Evolutionary conservation across 1,140 invertebrate genomes (phyloP).

Genomic region (Cydia pomonella): DNA sequence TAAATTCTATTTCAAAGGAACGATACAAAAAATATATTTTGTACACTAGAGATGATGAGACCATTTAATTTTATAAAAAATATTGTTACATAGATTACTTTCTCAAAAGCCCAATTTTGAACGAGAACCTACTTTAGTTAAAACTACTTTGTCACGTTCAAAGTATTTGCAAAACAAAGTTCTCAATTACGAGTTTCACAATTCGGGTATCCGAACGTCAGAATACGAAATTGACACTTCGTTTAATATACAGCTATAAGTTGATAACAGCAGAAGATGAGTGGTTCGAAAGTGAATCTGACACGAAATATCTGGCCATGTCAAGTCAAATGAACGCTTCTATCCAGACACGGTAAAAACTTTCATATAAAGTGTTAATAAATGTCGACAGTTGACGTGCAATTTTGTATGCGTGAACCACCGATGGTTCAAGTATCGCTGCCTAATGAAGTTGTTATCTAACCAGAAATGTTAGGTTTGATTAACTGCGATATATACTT

Average conservation of each 20-base stretch:
- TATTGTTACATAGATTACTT: too few relatives aligned
- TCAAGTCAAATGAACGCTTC: slow-evolving; percentile 14
- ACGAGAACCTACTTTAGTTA: background rate
- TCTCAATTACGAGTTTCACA: background rate
- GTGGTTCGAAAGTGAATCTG: slow-evolving; percentile 22
- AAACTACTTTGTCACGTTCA: background rate
- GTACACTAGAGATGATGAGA: too few relatives aligned
- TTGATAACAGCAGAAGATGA: slow-evolving; percentile 20
- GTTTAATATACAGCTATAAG: background rate
- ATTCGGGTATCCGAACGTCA: background rate
- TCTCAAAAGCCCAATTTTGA: too few relatives aligned
- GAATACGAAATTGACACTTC: background rate
- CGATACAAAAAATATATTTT: too few relatives aligned
- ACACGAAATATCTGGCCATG: slow-evolving; percentile 20
- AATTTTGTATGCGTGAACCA: background rate
- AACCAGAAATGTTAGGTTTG: background rate
- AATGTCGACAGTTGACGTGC: slow-evolving; percentile 26
- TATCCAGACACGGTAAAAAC: slow-evolving; percentile 3
- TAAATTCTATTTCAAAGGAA: too few relatives aligned
- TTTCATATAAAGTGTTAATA: slow-evolving; percentile 18
- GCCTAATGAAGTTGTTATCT: slow-evolving; percentile 12
- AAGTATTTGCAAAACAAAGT: slow-evolving; percentile 1
- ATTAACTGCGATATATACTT: background rate
- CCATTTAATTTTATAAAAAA: too few relatives aligned
- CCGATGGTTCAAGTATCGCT: background rate